Evolutionary conservation across 1,140 invertebrate genomes (phyloP).

Genomic region (Camponotus pennsylvanicus): DNA sequence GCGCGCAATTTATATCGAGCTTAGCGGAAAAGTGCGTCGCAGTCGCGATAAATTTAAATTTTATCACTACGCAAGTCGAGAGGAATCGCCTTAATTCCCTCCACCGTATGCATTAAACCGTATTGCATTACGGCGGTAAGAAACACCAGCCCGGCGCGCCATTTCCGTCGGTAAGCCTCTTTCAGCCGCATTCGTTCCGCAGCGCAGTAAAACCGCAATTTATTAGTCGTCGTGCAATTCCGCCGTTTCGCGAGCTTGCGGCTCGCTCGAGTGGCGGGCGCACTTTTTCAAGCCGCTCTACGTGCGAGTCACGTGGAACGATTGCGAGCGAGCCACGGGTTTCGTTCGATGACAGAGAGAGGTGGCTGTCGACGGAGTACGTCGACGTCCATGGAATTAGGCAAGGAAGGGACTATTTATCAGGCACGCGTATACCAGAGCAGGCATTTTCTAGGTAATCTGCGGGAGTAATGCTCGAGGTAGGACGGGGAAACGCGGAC

Average conservation of each 20-base stretch:
- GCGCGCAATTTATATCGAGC: conserved; percentile 31
- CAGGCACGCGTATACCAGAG: conserved; percentile 56
- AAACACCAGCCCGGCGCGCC: conserved; percentile 31
- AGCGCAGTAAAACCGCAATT: conserved; percentile 62
- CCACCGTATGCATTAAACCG: conserved; percentile 50
- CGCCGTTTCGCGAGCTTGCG: conserved; percentile 20
- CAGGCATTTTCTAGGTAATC: conserved; percentile 69
- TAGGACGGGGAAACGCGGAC: conserved; percentile 41
- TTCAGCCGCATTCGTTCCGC: conserved; percentile 37
- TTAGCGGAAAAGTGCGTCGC: conserved; percentile 37
- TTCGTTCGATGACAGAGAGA: background rate
- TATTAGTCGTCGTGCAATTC: conserved; percentile 67
- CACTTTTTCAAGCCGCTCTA: conserved; percentile 38
- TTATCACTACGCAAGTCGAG: conserved; percentile 52
- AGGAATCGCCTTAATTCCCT: conserved; percentile 49
- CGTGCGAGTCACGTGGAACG: conserved; percentile 22
- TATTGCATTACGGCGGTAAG: conserved; percentile 55
- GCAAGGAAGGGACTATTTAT: conserved; percentile 73
- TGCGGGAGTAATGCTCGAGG: conserved; percentile 24
- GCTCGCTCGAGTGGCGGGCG: conserved; percentile 11
- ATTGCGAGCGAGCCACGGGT: conserved; percentile 18
- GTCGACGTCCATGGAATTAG: conserved; percentile 64
- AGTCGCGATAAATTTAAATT: conserved; percentile 58
- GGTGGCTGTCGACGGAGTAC: background rate
- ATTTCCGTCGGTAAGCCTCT: conserved; percentile 42